phyloP scores from a whole-genome alignment of 1,140 invertebrate species.

The Agrypnia vestita region DNA sequence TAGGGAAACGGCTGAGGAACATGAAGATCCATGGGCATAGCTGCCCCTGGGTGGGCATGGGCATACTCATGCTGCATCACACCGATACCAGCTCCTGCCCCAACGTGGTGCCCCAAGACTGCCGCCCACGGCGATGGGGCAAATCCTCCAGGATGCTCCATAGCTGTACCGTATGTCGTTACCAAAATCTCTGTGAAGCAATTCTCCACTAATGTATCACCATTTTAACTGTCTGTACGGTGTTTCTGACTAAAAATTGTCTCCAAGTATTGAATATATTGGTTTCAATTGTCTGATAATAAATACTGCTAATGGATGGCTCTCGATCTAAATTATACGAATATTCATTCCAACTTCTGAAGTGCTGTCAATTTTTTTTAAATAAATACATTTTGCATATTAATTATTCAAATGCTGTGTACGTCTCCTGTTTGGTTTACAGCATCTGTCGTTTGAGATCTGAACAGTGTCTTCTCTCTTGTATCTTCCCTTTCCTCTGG shows the following conservation, averaged over 20 bases:
- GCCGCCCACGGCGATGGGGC: constrained; percentile 81
- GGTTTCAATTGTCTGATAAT: too few species aligned
- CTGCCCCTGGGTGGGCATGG: constrained; percentile 70
- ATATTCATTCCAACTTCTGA: too few species aligned
- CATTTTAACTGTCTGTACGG: background rate
- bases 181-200: background rate
- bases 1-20: constrained; percentile 91
- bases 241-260: background rate
- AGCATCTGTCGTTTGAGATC: too few species aligned
- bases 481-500: too few species aligned
- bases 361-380: too few species aligned
- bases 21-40: constrained; percentile 89
- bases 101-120: constrained; percentile 77
- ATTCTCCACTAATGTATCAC: background rate
- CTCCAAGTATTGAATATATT: too few species aligned
- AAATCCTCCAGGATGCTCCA: constrained; percentile 82
- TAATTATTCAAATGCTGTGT: too few species aligned
- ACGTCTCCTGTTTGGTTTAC: too few species aligned
- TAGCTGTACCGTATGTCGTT: constrained; percentile 60
- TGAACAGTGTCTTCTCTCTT: too few species aligned
- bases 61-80: constrained; percentile 79
- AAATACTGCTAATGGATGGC: too few species aligned
- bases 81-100: constrained; percentile 73
- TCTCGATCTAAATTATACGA: too few species aligned
- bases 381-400: too few species aligned